Evolutionary conservation across 2,113 vertebrate genomes (phyloP).

Genomic region (Merops nubicus): DNA sequence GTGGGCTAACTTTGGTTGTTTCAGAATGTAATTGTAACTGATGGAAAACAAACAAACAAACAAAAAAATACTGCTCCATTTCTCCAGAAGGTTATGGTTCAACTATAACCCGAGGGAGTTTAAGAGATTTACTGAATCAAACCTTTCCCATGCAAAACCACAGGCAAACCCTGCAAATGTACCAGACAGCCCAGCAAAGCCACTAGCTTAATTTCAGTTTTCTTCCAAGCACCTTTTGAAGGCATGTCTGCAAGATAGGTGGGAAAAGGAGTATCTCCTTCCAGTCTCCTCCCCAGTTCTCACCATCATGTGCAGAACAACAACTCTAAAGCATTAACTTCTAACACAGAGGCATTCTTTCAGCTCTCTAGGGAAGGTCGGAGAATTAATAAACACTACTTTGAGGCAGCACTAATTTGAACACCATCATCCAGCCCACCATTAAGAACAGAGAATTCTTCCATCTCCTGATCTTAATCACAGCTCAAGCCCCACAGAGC

Average conservation of each 20-base stretch:
- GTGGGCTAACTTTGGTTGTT: rapidly evolving
- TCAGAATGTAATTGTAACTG: background rate
- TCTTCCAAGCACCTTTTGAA: background rate
- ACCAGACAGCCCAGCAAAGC: background rate
- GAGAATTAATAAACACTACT: background rate
- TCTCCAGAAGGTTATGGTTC: background rate
- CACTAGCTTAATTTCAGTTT: background rate
- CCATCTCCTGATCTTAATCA: background rate
- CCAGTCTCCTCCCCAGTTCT: background rate
- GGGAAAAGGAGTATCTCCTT: background rate
- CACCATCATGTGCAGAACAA: background rate
- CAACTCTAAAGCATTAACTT: background rate
- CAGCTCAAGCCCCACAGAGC: background rate
- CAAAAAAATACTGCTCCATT: background rate
- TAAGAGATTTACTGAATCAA: background rate
- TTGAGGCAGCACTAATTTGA: background rate
- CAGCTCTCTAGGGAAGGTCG: background rate
- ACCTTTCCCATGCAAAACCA: background rate
- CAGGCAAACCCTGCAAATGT: background rate
- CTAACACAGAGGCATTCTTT: background rate
- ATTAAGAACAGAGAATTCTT: background rate
- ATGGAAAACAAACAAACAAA: background rate
- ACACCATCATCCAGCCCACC: background rate
- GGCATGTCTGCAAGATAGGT: rapidly evolving
- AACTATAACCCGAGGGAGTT: background rate